Conservation (phyloP, 2,888 invertebrate genomes). For the Drosophila leonis region DNA sequence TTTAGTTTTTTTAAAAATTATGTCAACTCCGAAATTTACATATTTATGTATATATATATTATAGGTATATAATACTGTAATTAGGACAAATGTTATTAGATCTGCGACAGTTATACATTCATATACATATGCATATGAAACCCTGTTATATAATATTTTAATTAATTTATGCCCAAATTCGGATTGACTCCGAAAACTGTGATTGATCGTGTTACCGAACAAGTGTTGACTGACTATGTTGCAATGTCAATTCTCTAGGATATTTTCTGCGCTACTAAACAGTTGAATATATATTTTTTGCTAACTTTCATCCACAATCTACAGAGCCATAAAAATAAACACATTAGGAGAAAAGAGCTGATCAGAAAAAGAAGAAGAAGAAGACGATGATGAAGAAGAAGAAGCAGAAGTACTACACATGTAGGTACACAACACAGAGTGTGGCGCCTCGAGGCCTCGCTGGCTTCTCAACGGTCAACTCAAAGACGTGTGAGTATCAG, state of each 20-base stretch:
- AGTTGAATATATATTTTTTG: neutral
- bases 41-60: neutral
- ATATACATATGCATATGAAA: neutral
- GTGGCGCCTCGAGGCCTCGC: constrained; percentile 32
- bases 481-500: constrained; percentile 7
- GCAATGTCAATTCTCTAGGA: neutral
- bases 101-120: no score
- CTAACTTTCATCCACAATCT: constrained; percentile 10
- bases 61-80: no score
- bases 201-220: neutral
- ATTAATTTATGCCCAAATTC: neutral
- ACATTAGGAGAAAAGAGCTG: constrained; percentile 17
- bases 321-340: constrained; percentile 1
- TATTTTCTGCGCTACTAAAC: neutral
- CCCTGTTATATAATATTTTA: neutral
- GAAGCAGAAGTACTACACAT: constrained; percentile 2
- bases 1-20: neutral
- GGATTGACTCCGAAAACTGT: neutral
- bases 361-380: neutral
- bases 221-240: neutral
- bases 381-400: neutral
- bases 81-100: no score
- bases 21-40: neutral
- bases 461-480: constrained; percentile 21
- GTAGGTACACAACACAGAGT: constrained; percentile 10